These are phyloP conservation scores for Eupsilia transversa DNA, from an alignment of 2,888 invertebrate species.

Conservation along the genomic window DNA sequence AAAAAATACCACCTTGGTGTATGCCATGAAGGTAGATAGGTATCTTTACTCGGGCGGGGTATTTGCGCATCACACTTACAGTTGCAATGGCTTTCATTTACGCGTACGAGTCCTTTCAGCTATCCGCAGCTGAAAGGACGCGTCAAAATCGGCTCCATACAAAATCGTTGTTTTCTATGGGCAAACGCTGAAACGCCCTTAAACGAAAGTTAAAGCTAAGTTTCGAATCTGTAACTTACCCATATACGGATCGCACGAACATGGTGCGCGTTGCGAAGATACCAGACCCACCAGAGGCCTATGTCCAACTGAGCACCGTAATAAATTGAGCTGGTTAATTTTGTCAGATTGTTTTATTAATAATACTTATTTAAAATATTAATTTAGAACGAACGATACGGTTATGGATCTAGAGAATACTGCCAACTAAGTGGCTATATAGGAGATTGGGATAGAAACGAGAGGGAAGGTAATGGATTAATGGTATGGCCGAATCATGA, in stretches of 20 bases:
- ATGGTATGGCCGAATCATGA: slow-evolving; percentile 92
- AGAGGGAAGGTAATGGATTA: slow-evolving; percentile 90
- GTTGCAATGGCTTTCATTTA: too few relatives aligned
- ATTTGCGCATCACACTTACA: too few relatives aligned
- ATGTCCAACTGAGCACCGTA: not conserved
- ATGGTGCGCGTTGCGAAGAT: not conserved
- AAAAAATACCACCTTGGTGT: not conserved
- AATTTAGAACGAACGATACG: slow-evolving; percentile 83
- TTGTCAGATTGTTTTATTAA: not conserved
- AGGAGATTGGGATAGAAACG: slow-evolving; percentile 89
- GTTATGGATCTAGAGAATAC: slow-evolving; percentile 85
- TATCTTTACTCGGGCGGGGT: not conserved
- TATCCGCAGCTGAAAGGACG: too few relatives aligned
- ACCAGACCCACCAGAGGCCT: not conserved
- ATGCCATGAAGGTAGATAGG: not conserved
- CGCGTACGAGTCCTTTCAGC: too few relatives aligned
- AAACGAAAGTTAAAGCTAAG: too few relatives aligned
- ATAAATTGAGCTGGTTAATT: not conserved
- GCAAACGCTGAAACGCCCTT: too few relatives aligned
- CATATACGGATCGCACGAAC: too few relatives aligned
- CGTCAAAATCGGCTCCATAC: too few relatives aligned
- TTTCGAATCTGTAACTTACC: too few relatives aligned
- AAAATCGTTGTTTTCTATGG: too few relatives aligned
- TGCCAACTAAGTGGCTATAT: slow-evolving; percentile 85
- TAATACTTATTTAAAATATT: not conserved